Evolutionary conservation across 2,888 invertebrate species (phyloP).

Genomic region (Schrankia costaestrigalis): DNA sequence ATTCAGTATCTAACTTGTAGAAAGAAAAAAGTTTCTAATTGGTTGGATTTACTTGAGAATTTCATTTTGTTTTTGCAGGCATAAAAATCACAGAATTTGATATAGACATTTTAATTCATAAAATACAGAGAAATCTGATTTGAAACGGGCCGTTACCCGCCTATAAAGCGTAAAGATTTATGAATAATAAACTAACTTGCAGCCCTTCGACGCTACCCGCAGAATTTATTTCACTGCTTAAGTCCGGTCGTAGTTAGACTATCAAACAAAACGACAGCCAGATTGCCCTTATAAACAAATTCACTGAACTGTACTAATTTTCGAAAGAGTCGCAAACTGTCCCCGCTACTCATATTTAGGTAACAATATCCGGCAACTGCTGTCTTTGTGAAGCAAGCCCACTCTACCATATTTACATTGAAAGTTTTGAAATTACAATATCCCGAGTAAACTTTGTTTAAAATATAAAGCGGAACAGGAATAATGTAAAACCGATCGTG

Average conservation of each 20-base stretch:
- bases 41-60: background rate
- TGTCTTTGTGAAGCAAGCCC: slow-evolving; percentile 42
- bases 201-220: slow-evolving; percentile 24
- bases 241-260: slow-evolving; percentile 25
- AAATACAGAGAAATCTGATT: slow-evolving; percentile 27
- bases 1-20: slow-evolving; percentile 3
- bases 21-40: background rate
- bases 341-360: slow-evolving; percentile 19
- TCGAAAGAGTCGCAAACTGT: slow-evolving; percentile 21
- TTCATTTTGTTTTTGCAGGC: background rate
- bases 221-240: slow-evolving; percentile 30
- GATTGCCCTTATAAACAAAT: slow-evolving; percentile 31
- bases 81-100: no score
- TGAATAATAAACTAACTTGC: slow-evolving; percentile 35
- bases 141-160: slow-evolving; percentile 25
- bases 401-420: slow-evolving; percentile 51
- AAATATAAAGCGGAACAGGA: slow-evolving; percentile 49
- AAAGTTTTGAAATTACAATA: slow-evolving; percentile 51
- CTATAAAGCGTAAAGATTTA: slow-evolving; percentile 33
- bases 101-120: slow-evolving; percentile 6
- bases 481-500: slow-evolving; percentile 53
- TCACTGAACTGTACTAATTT: slow-evolving; percentile 24
- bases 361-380: slow-evolving; percentile 24
- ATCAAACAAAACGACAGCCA: slow-evolving; percentile 31
- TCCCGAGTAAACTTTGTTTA: slow-evolving; percentile 46